Conservation (phyloP, 2,113 vertebrate genomes). For the Cottus gobio region DNA sequence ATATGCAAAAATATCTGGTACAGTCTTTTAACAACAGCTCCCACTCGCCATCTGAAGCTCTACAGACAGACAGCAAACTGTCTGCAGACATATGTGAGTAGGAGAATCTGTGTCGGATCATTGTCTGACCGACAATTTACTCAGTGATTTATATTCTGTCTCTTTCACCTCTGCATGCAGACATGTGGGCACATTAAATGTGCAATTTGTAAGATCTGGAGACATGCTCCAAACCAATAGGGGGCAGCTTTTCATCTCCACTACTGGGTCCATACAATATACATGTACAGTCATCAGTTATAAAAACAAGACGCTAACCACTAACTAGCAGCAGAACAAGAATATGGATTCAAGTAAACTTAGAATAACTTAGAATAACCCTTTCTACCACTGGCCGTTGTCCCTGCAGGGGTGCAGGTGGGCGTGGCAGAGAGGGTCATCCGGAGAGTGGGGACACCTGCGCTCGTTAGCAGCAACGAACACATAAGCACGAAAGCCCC, state of each 20-base stretch:
- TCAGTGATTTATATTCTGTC: constrained; percentile 22
- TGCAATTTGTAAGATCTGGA: not conserved
- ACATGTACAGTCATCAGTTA: not conserved
- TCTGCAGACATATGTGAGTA: constrained; percentile 55
- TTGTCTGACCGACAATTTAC: constrained; percentile 54
- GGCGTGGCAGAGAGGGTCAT: too few relatives aligned
- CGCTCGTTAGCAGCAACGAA: too few relatives aligned
- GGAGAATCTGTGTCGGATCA: constrained; percentile 50
- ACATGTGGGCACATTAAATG: constrained; percentile 33
- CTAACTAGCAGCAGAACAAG: not conserved
- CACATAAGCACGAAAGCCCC: too few relatives aligned
- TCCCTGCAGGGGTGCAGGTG: too few relatives aligned
- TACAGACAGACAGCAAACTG: constrained; percentile 22
- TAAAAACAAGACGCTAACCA: not conserved
- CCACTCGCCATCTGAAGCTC: constrained; percentile 49
- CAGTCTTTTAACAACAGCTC: constrained; percentile 33
- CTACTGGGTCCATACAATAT: not conserved
- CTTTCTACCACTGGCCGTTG: too few relatives aligned
- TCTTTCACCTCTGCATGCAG: constrained; percentile 51
- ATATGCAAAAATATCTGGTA: too few relatives aligned
- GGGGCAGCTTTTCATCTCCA: not conserved
- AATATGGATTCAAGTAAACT: not conserved
- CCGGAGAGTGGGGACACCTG: too few relatives aligned
- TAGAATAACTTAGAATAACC: too few relatives aligned
- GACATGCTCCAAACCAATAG: not conserved